Evolutionary conservation across 2,888 invertebrate species (phyloP), one percentile per base, ranked within the genome.

Genomic region (Gymnocheta viridis): DNA sequence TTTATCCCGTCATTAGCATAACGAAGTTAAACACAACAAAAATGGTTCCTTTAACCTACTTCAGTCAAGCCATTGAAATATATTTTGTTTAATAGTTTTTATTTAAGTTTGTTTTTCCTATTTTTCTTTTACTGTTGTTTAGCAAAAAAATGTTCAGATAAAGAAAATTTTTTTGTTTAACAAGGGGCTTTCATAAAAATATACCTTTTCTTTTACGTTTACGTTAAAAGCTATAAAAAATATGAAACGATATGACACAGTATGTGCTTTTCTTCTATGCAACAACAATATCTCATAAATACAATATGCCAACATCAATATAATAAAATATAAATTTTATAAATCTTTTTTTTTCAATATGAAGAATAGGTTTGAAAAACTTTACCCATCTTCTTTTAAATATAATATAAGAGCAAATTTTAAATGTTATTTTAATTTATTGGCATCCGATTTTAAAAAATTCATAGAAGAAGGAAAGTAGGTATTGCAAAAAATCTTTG

Each of bases 1-100:
- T 83, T 69, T 58, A 67, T 32, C 51, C 14, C 54, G 66, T 83
- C 76, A 83, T 80, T 76, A 83, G 49, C 69, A 80, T 80, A 73
- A 60, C 58, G 62, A 77, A 62, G 47, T 47, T 58, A 17, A 38
- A 38, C n/a, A 41, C 22, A 56, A 60, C 54, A 7, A 17, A 64
- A 41, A 56, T 35, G 24, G 14, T 66, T 44, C 17, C 49, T 27
- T 78, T 51, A 51, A 60, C 66, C 62, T 51, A 49, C 44, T 66
- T 58, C 67, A 77, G 38, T 56, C 47, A 56, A 64, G 29, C 19
- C 64, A 29, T 35, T 62, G 38, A 27, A 44, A 64, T 24, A 22
- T 32, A 27, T 27, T 49, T 19, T 35, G 2, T 27, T 41, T 49
- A 44, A 72, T 78, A 66, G 32, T 35, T 27, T 19, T 2, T 9